Evolutionary conservation across 2,888 invertebrate genomes (phyloP).

Genomic region (Habrosyne pyritoides): DNA sequence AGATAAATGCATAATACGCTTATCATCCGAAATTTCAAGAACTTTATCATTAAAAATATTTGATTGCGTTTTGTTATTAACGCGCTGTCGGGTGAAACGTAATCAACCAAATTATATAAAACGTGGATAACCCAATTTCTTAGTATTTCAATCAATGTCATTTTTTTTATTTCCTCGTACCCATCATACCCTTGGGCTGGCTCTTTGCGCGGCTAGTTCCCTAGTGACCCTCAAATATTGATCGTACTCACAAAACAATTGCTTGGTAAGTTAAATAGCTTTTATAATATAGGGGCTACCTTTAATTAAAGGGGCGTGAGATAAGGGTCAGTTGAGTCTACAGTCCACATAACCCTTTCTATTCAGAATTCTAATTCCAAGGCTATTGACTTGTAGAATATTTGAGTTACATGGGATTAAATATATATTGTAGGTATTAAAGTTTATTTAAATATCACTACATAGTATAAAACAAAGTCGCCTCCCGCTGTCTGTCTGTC

Average conservation of each 20-base stretch:
- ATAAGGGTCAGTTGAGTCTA: conserved; percentile 1
- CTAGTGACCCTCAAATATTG: neutral
- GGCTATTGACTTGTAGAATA: neutral
- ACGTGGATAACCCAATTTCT: no score
- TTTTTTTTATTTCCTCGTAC: neutral
- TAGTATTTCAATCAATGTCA: no score
- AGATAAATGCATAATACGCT: no score
- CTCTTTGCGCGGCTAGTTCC: neutral
- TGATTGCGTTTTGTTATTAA: no score
- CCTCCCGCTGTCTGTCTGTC: no score
- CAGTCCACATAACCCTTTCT: neutral
- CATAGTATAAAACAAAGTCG: no score
- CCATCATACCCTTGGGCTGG: neutral
- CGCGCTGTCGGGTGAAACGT: no score
- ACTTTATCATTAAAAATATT: no score
- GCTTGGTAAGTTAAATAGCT: conserved; percentile 2
- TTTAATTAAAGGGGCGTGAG: conserved; percentile 3
- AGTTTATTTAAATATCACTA: no score
- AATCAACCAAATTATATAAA: no score
- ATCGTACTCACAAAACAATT: neutral
- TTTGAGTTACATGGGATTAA: neutral
- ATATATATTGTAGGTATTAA: no score
- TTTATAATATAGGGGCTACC: neutral
- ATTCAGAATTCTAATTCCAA: neutral
- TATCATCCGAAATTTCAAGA: no score